A percentile compares a stretch with the other conserved stretches of the same genome.
Evolutionary conservation across 1,140 invertebrate genomes (phyloP).

Genomic region (Pemphigus obesinymphae): DNA sequence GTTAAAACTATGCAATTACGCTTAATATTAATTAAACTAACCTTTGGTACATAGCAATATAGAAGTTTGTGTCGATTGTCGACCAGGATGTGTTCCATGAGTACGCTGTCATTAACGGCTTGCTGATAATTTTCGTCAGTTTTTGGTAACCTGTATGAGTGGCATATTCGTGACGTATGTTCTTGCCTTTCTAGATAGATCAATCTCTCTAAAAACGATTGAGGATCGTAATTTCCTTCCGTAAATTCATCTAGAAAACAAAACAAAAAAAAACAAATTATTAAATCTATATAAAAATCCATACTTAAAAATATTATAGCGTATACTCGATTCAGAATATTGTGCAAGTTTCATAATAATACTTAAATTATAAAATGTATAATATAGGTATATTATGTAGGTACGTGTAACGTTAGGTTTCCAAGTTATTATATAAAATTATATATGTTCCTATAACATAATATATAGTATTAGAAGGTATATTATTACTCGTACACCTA

Average conservation of each 20-base stretch:
- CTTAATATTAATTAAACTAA: constrained; percentile 51
- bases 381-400: too few relatives aligned
- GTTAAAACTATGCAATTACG: background rate
- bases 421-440: too few relatives aligned
- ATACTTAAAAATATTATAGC: too few relatives aligned
- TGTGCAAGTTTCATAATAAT: too few relatives aligned
- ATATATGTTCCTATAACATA: too few relatives aligned
- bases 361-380: too few relatives aligned
- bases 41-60: constrained; percentile 91
- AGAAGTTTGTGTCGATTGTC: constrained; percentile 75
- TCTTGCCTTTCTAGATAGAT: constrained; percentile 46
- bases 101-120: constrained; percentile 44
- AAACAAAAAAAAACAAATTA: background rate
- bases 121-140: background rate
- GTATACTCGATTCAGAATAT: too few relatives aligned
- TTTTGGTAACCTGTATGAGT: constrained; percentile 9
- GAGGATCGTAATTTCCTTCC: background rate
- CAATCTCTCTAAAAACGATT: constrained; percentile 38
- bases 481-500: too few relatives aligned
- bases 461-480: too few relatives aligned
- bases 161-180: constrained; percentile 45
- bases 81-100: constrained; percentile 68
- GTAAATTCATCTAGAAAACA: background rate
- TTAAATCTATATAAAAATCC: background rate
- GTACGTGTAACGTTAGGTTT: too few relatives aligned